Evolutionary conservation across 2,113 vertebrate species (phyloP), one percentile per base, ranked within the genome.

Genomic region (Pollachius pollachius): DNA sequence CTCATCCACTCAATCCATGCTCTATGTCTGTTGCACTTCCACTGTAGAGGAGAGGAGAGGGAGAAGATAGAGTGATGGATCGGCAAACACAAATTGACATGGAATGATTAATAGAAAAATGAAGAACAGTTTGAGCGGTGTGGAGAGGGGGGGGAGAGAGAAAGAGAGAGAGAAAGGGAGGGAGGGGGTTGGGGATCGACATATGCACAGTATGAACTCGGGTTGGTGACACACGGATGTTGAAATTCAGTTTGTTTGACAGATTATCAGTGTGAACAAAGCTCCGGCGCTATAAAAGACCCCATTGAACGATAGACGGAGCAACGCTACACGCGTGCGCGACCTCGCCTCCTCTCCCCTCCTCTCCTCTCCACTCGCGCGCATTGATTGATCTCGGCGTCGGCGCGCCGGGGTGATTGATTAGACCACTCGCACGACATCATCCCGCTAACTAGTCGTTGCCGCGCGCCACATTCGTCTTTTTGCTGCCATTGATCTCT

Each of bases 401-500:
- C 81, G 85, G 84, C 72, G 80, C 80, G 77, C 41, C 41, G 11
- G 79, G 13, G 71, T 93, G 86, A 92, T 87, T 89, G 89, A 88
- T 91, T 90, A 85, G 87, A 62, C 86, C 69, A 76, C 90, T 89
- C 90, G 81, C 84, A 86, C 75, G 85, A 88, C 87, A 82, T 78
- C 82, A 91, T 93, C 86, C 87, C 76, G 70, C 87, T 79, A 82
- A 89, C 83, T 84, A 72, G 85, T 85, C 76, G 81, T 77, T 81
- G 41, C 59, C 64, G 72, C 87, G 86, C 88, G 89, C 41, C 41
- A 48, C 41, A 48, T 48, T 81, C 73, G 81, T 72, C 81, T 91
- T 89, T 77, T 93, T 90, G 79, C 84, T 88, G 78, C 80, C 90
- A 83, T 82, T 89, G 66, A 90, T 93, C 88, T 94, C 41, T 91